Evolutionary conservation across 37 sponge, comb jelly and placozoan species (phyloP), one percentile per base, ranked within the genome.

Genomic region (Ephydatia muelleri): DNA sequence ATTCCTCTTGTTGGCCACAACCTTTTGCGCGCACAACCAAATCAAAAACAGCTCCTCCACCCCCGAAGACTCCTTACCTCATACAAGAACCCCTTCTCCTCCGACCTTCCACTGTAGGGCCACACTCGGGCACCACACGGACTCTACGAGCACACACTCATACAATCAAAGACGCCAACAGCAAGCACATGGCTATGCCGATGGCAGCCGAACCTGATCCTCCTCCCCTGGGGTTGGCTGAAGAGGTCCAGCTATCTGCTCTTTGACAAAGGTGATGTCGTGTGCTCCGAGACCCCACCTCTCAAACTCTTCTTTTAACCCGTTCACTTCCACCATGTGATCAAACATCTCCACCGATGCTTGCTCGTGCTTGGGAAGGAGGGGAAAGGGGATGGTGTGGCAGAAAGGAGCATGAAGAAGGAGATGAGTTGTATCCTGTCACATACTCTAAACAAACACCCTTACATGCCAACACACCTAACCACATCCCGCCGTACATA

Each of bases 1-100:
- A 78, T 88, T 99, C 77, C 84, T 78, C 84, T 99, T 95, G 79
- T 99, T 99, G 34, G 97, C 94, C 27, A 99, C 97, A 39, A 99
- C 93, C 91, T 95, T 81, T 70, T 65, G 29, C 25, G 79, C 57
- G 29, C 66, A 68, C 39, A 81, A 48, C 1, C 38, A 5, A 35
- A 80, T 64, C 23, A 8, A 3, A 64, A 67, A 48, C 49, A 4
- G 25, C 2, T 19, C 5, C 29, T 27, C 13, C 3, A 8, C 32
- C 31, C 36, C 48, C 12, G 40, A 31, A 80, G 29, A 9, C 28
- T 16, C 14, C 34, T 32, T 4, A 95, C 96, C 88, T 99, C 99
- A 80, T 99, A 99, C 19, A 99, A 87, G 57, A 99, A 99, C 36
- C 94, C 88, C 83, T 99, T 99, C 14, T 84, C 81, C 68, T 85